Evolutionary conservation across 2,888 invertebrate genomes (phyloP), one percentile per base, ranked within the genome.

Genomic region (Plebejus anna): DNA sequence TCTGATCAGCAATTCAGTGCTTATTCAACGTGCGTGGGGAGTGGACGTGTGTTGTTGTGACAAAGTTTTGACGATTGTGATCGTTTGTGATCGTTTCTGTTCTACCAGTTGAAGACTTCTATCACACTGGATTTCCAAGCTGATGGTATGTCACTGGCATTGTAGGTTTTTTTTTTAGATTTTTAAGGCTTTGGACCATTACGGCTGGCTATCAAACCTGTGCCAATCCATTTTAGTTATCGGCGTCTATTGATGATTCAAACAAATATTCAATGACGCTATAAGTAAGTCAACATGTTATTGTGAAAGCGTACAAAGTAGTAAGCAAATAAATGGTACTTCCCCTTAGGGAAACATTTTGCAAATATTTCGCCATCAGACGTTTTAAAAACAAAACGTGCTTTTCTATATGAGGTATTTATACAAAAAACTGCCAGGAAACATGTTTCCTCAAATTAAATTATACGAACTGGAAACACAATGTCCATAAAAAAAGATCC

Each of bases 101-200:
- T 47, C 13, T 16, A 32, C 77, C 47, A 83, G 84, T 85, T 83
- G 77, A 42, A 13, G 55, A 82, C 81, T 70, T 77, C 82, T 79
- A 81, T 81, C 91, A 90, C 82, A 86, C 90, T 91, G 91, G 91
- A 91, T 90, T 87, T 87, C 85, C 84, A 86, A 82, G 82, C 86
- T 81, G 86, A 89, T 84, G 91, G 91, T 91, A 77, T n/a, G 78
- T 79, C 75, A 1, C 13, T 16, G 5, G 66, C 16, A 5, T 66
- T 77, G 71, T 4, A 36, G 57, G 36, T 72, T 77, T 70, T 70
- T 70, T 77, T 78, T 47, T 9, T 72, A 22, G 9, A 22, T 5
- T 1, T n/a, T 47, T 11, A 32, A 51, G 22, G 47, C 16, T 51
- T 28, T 6, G 11, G 11, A 61, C 11, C 32, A 36, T 36, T 32